Base-by-base conservation (phyloP, 2,888 invertebrate genomes). In the Eupithecia vulgata region DNA sequence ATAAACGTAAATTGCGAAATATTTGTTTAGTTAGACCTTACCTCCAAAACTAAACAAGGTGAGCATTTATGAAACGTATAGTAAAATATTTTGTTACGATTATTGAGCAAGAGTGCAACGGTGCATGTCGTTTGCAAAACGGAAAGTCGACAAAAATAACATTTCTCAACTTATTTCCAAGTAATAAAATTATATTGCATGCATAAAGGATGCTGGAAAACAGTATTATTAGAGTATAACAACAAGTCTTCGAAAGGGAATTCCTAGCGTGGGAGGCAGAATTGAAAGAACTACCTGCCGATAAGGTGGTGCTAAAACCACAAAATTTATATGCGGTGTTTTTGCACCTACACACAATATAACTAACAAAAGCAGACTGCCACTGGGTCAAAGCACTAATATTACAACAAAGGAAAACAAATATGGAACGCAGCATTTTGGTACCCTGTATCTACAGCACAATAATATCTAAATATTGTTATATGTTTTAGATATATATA, bases 61-160 rank as follows among this genome's bases (percentile, higher is more conserved):
- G 74, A 78, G 42, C 67, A 74, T 72, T 75, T 71, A 76, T 77
- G 71, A 77, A 75, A 70, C 72, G 76, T 73, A 76, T 75, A 77
- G 72, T 75, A 78, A 77, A 77, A 78, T 74, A 75, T 78, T 78
- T 73, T 68, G 69, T 67, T 75, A 73, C 62, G 69, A 76, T 75
- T 76, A 78, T 77, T 78, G 72, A 61, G 76, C 76, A 80, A 80
- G 25, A 69, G 69, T 59, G 71, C 79, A 77, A 72, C 77, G 76
- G 75, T 77, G 73, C 79, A 73, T 76, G 68, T 73, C 77, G 73
- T 75, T 79, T 77, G 75, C 78, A 77, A 73, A 75, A 78, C 69
- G 76, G 73, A 75, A 68, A 72, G 68, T 76, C 69, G 76, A 68
- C 64, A 73, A 75, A 76, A 76, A 73, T 73, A 40, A 71, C 67